Base-by-base conservation (phyloP, 2,113 vertebrate genomes). In the Centropristis striata region DNA sequence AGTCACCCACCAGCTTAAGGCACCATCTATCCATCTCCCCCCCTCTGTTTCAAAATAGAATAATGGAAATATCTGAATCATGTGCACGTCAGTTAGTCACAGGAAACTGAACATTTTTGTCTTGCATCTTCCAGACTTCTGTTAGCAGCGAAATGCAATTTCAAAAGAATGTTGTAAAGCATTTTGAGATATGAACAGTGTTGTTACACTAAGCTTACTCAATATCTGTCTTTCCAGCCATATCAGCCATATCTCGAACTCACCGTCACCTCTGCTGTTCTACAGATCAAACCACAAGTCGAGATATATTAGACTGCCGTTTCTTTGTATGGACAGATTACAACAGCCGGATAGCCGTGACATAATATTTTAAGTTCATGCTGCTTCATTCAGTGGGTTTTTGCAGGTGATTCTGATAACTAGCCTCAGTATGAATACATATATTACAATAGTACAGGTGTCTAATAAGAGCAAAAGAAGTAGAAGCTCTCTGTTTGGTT, bases 401-500 rank as follows among this genome's bases (percentile, higher is more conserved):
- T 39, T 55, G 8, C 50, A 55, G 68, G 65, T 50, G 16, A 57
- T 20, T 61, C 28, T 42, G 49, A 78, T 32, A 44, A 2, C 13
- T 42, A 75, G 54, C 15, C 28, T 49, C 16, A 71, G 44, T 5
- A 36, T 71, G 11, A 77, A 36, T 60, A 37, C 1, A 63, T n/a
- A n/a, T n/a, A 47, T 51, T 66, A 11, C 6, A 71, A 37, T 0
- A 54, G 51, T 50, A 20, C 13, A 80, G 83, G 25, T 42, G 44
- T 66, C 36, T 59, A 73, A 27, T 72, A 44, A 25, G 13, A 63
- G 36, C 1, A 81, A 50, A n/a, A 67, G 4, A 49, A 25, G 72
- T 47, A 13, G 55, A 83, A 41, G n/a, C 4, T 80, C 72, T 66
- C 23, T 89, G 44, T 68, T 90, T 67, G 47, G 81, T 59, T 76